These are phyloP conservation scores for silkworm (Bombyx mori) DNA, from an alignment of 1,140 invertebrate species.

Conservation along the genomic window ASM3026992v2 NC_085130.1:2634001-2634500, in stretches of 20 bases:
- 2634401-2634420: slow-evolving; percentile 3
- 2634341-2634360: slow-evolving; percentile 10
- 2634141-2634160: no score
- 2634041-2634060: no score
- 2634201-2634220: no score
- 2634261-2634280: slow-evolving; percentile 33
- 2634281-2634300: slow-evolving; percentile 31
- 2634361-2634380: not conserved
- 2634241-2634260: not conserved
- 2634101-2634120: no score
- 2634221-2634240: no score
- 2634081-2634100: no score
- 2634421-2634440: not conserved
- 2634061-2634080: no score
- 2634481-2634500: not conserved
- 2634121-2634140: no score
- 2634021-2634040: no score
- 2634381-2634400: not conserved
- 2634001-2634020: no score
- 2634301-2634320: slow-evolving; percentile 31
- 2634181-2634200: no score
- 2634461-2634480: not conserved
- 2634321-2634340: slow-evolving; percentile 11
- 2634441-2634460: slow-evolving; percentile 7
- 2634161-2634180: no score